A percentile compares a stretch with the other conserved stretches of the same genome.
Evolutionary conservation across 1,140 invertebrate species (phyloP).

Genomic region (Listronotus bonariensis): DNA sequence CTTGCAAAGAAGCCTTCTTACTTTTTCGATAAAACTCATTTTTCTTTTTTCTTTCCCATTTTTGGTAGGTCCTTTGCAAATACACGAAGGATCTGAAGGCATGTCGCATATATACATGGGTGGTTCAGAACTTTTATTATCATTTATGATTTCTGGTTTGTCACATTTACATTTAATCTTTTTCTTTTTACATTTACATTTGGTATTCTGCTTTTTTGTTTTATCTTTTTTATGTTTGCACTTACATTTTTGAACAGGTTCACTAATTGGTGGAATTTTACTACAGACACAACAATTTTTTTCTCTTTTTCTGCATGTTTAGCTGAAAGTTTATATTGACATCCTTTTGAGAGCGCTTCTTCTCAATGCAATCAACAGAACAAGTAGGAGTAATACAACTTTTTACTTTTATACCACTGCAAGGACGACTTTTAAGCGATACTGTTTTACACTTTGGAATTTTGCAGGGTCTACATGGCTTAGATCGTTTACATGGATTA

Average conservation of each 20-base stretch:
- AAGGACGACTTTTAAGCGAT: constrained; percentile 5
- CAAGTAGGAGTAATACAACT: not conserved
- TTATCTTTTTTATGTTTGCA: no score
- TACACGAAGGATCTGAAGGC: no score
- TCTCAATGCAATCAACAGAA: not conserved
- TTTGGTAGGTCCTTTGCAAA: no score
- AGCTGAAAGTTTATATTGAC: constrained; percentile 18
- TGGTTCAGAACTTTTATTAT: no score
- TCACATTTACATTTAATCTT: no score
- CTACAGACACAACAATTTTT: not conserved
- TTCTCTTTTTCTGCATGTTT: constrained; percentile 16
- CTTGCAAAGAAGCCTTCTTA: no score
- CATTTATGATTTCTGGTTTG: no score
- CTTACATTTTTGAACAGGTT: not conserved
- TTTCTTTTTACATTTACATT: no score
- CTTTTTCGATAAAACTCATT: no score
- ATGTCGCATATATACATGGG: no score
- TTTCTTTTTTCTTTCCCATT: no score
- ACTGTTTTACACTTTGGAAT: not conserved
- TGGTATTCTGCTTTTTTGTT: no score
- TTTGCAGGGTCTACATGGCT: not conserved
- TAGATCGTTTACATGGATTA: not conserved
- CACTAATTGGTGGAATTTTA: not conserved
- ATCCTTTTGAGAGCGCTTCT: constrained; percentile 7
- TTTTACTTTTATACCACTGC: constrained; percentile 6